These are phyloP conservation scores for Pseudotriccus pelzelni DNA, from an alignment of 2,797 vertebrate species.

Conservation along the genomic window DNA sequence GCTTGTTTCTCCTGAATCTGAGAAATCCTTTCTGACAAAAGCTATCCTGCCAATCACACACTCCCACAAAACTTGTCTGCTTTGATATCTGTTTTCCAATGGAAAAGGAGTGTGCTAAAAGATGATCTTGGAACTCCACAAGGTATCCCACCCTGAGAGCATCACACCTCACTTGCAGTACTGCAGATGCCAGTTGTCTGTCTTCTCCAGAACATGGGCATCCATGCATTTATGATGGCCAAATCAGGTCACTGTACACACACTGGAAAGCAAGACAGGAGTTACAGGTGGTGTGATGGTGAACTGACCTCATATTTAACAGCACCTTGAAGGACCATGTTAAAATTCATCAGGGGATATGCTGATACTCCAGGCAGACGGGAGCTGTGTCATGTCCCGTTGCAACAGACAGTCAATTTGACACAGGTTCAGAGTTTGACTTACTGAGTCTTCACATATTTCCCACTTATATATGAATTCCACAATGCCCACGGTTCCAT, in stretches of 20 bases:
- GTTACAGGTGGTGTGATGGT: fast-evolving
- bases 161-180: too few relatives aligned
- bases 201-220: not conserved
- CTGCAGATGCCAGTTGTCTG: fast-evolving
- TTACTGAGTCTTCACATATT: not conserved
- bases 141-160: too few relatives aligned
- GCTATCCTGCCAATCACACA: fast-evolving
- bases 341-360: not conserved
- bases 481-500: not conserved
- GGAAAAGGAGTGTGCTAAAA: not conserved
- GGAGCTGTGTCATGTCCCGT: too few relatives aligned
- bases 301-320: not conserved
- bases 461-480: not conserved
- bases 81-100: fast-evolving
- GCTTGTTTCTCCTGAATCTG: not conserved
- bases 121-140: not conserved
- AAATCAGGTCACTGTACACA: fast-evolving
- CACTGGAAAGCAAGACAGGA: not conserved
- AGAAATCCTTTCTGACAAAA: not conserved
- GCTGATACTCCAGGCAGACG: not conserved
- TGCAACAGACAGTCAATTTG: not conserved
- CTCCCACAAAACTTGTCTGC: not conserved
- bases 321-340: not conserved
- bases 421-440: not conserved
- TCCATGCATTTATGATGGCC: fast-evolving